Conservation (phyloP, 2,797 vertebrate species). For the Ateles fusciceps region DNA sequence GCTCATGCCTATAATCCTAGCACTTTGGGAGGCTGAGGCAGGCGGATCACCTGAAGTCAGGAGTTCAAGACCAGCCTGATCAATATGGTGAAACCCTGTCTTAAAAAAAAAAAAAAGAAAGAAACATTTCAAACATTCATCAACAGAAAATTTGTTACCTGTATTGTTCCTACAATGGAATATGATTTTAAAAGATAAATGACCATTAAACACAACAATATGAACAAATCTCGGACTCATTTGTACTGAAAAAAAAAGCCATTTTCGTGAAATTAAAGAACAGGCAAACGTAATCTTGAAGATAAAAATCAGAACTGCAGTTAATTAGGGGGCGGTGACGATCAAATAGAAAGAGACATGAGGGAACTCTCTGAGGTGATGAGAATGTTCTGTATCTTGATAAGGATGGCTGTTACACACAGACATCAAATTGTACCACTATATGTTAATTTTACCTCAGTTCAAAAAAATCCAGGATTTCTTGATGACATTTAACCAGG, state of each 20-base stretch:
- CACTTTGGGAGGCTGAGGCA: no score
- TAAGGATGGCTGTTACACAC: background rate
- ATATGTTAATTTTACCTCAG: background rate
- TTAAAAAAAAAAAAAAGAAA: no score
- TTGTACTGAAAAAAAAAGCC: background rate
- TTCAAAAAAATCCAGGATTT: background rate
- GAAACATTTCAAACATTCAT: conserved; percentile 33
- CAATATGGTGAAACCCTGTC: no score
- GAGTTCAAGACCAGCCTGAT: no score
- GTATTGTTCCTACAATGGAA: background rate
- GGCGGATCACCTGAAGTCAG: no score
- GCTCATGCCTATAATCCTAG: no score
- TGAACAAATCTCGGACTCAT: conserved; percentile 20
- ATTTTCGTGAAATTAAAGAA: conserved; percentile 23
- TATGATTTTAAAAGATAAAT: background rate
- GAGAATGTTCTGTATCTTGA: background rate
- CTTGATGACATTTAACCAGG: background rate
- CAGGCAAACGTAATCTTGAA: background rate
- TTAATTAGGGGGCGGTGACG: background rate
- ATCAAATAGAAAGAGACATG: background rate
- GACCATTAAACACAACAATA: conserved; percentile 16
- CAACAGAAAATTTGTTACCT: conserved; percentile 12
- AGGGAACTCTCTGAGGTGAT: background rate
- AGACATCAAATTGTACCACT: background rate
- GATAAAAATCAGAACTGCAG: background rate